Evolutionary conservation across 2,113 vertebrate species (phyloP).

Genomic region (Acanthisitta chloris): DNA sequence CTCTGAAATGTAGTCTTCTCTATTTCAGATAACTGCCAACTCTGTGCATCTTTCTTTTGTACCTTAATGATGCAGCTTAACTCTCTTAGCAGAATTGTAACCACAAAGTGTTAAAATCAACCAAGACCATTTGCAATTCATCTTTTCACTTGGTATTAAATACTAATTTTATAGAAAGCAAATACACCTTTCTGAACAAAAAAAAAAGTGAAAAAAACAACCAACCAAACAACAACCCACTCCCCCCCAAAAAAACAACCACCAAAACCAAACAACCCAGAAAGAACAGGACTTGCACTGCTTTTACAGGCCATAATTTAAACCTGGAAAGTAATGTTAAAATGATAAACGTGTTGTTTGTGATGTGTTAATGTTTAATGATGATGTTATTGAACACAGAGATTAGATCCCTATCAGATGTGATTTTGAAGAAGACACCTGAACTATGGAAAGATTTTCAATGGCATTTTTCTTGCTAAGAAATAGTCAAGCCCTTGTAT

Average conservation of each 20-base stretch:
- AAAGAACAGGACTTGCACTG: not conserved
- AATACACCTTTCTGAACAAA: not conserved
- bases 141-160: constrained; percentile 40
- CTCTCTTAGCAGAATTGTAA: not conserved
- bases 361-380: constrained; percentile 82
- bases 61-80: not conserved
- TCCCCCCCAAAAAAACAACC: too few species aligned
- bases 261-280: not conserved
- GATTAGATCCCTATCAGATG: constrained; percentile 83
- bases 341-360: constrained; percentile 78
- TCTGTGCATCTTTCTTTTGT: not conserved
- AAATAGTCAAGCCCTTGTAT: constrained; percentile 65
- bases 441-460: constrained; percentile 68
- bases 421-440: constrained; percentile 79
- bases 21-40: not conserved
- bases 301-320: constrained; percentile 62
- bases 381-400: constrained; percentile 79
- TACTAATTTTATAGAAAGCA: constrained; percentile 8
- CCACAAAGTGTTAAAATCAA: constrained; percentile 23
- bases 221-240: too few species aligned
- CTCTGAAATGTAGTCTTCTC: not conserved
- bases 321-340: constrained; percentile 70
- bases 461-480: constrained; percentile 80
- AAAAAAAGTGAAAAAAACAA: not conserved
- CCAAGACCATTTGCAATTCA: not conserved